Base-by-base conservation (phyloP, 92 coral and sea anemone genomes). In the Virgularia gustaviana region DNA sequence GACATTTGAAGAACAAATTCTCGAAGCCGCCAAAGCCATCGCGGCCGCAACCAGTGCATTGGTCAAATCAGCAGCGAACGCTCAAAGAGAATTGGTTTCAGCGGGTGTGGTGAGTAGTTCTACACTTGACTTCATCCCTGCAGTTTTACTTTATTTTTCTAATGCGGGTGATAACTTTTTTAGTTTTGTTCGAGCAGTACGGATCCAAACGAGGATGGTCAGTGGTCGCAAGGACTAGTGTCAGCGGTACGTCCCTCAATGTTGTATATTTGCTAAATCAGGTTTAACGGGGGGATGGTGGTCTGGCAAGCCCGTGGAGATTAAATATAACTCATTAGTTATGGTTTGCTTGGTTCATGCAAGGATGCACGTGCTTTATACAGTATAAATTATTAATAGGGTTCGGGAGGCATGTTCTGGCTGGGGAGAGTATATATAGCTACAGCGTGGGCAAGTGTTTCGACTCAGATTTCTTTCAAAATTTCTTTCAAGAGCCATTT, bases 171-270 rank as follows among this genome's bases (percentile, higher is more conserved):
- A 15, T 29, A 6, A 29, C 16, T 64, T 61, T 56, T 65, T 35
- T 63, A 94, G 99, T 88, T 94, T 41, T 94, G 89, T 53, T 94
- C 99, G 31, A 85, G 96, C 10, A 80, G 83, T 18, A 81, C 96
- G 9, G 90, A 89, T 58, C 83, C 90, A 8, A 74, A 75, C 42
- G 99, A 94, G 49, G 99, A 94, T 57, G 90, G 89, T 39, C 99
- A 94, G 83, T 94, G 99, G 99, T 94, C 99, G 8, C 96, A 86
- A 67, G 99, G 99, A 36, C 91, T 94, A 42, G 99, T 94, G 42
- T 94, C 99, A 30, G 99, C 99, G 89, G 99, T 94, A 82, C 68
- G 99, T n/a, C n/a, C n/a, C n/a, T n/a, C n/a, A n/a, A n/a, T 84
- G 34, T 33, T 57, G 6, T 6, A 36, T 11, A 0, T 38, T 13